A percentile compares a stretch with the other conserved stretches of the same genome.
Evolutionary conservation across 2,888 invertebrate species (phyloP).

Genomic region (Dryomyza anilis): DNA sequence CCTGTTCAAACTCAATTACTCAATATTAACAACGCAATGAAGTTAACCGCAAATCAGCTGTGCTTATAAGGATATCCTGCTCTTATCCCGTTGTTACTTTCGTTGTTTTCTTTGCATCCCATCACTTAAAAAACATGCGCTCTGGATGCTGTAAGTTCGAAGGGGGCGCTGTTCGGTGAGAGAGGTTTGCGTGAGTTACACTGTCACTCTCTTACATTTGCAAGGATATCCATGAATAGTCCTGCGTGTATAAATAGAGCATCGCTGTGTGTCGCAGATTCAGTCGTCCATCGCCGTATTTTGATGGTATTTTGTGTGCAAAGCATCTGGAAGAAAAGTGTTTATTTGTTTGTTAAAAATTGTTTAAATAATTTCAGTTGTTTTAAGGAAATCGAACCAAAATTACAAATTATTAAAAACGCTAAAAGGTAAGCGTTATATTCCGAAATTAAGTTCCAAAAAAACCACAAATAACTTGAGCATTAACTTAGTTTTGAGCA

Average conservation of each 20-base stretch:
- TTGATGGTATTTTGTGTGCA: too few species aligned
- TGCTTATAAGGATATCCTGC: constrained; percentile 17
- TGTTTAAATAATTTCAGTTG: too few species aligned
- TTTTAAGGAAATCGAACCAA: too few species aligned
- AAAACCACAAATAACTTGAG: too few species aligned
- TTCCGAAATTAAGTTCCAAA: too few species aligned
- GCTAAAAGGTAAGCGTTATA: too few species aligned
- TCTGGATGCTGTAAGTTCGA: neutral
- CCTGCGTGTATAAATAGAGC: constrained; percentile 49
- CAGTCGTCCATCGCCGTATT: constrained; percentile 52
- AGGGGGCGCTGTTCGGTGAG: neutral
- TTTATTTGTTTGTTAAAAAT: too few species aligned
- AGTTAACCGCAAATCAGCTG: constrained; percentile 25
- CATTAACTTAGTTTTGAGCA: too few species aligned
- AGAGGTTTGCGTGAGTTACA: neutral
- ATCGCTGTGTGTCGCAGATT: constrained; percentile 40
- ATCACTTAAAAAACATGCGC: neutral
- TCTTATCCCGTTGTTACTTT: neutral
- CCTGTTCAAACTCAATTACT: constrained; percentile 6
- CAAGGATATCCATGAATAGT: neutral
- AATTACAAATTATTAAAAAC: too few species aligned
- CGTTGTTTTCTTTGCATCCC: neutral
- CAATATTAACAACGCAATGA: neutral
- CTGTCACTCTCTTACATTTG: too few species aligned
- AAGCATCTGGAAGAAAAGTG: too few species aligned